phyloP scores from a whole-genome alignment of 2,888 invertebrate genomes.

The Drosophila robusta region DNA sequence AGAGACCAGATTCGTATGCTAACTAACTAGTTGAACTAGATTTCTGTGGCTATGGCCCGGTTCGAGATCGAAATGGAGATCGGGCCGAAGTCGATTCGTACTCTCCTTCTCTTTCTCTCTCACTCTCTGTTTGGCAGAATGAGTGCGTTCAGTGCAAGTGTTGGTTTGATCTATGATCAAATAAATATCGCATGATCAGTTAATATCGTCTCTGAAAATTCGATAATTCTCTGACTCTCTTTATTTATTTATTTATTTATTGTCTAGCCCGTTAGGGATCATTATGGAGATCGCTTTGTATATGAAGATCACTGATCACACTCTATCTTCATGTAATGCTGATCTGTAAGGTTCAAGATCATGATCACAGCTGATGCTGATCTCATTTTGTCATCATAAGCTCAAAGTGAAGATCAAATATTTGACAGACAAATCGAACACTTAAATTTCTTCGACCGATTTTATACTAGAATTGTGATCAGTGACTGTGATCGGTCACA shows the following conservation, averaged over 20 bases:
- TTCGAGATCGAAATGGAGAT: conserved; percentile 17
- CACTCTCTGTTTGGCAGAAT: neutral
- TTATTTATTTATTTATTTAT: no score
- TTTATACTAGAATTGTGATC: neutral
- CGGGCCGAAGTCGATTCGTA: neutral
- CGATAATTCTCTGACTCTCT: no score
- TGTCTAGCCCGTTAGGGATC: no score
- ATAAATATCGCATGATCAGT: no score
- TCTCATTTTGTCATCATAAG: neutral
- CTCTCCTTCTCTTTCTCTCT: conserved; percentile 7
- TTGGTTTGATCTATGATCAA: conserved; percentile 6
- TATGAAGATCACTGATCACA: no score
- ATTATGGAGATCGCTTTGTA: no score
- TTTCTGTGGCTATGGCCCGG: conserved; percentile 40
- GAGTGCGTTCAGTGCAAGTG: conserved; percentile 5
- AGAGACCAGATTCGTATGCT: conserved; percentile 59
- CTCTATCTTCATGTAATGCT: no score
- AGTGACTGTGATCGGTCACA: conserved; percentile 7
- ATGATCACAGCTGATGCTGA: no score
- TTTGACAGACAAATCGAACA: neutral
- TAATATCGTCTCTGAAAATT: neutral
- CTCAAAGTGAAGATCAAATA: neutral
- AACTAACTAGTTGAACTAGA: conserved; percentile 77
- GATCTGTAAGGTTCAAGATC: no score
- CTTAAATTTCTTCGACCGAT: no score